phyloP scores from a whole-genome alignment of 2,888 invertebrate species.

The Xylota segnis region DNA sequence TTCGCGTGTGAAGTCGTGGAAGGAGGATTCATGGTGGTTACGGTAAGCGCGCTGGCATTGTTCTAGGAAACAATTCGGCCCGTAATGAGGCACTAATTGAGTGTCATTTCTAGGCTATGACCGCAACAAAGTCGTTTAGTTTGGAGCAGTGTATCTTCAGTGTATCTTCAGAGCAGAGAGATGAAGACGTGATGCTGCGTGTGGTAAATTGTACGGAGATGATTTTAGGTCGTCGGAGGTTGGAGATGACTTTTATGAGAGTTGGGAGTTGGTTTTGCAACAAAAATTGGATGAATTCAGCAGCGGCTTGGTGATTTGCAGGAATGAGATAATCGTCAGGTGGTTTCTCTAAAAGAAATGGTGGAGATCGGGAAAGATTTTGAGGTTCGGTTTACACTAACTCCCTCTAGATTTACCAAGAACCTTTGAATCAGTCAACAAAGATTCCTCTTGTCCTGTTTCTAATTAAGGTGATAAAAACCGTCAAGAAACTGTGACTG shows the following conservation, averaged over 20 bases:
- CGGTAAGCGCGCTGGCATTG: constrained; percentile 35
- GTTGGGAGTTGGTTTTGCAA: constrained; percentile 2
- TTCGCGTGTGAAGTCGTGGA: constrained; percentile 65
- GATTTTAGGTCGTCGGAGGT: background rate
- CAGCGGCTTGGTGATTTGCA: background rate
- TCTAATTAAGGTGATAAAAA: too few species aligned
- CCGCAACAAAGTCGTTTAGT: constrained; percentile 53
- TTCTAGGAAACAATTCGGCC: constrained; percentile 64
- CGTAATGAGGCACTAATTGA: constrained; percentile 69
- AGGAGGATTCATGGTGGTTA: constrained; percentile 71
- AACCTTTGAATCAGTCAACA: too few species aligned
- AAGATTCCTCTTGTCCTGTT: too few species aligned
- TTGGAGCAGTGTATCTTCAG: constrained; percentile 17
- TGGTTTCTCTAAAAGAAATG: background rate
- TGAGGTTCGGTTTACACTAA: too few species aligned
- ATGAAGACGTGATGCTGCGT: constrained; percentile 4
- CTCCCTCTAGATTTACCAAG: too few species aligned
- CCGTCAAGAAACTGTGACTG: too few species aligned
- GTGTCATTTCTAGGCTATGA: constrained; percentile 51
- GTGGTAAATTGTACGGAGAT: constrained; percentile 31
- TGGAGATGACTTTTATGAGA: constrained; percentile 35
- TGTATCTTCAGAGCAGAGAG: constrained; percentile 2
- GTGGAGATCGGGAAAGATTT: background rate
- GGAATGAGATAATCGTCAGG: background rate
- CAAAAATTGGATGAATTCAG: constrained; percentile 1